phyloP scores from a whole-genome alignment of 2,888 invertebrate genomes.

The Phragmatobia fuliginosa region DNA sequence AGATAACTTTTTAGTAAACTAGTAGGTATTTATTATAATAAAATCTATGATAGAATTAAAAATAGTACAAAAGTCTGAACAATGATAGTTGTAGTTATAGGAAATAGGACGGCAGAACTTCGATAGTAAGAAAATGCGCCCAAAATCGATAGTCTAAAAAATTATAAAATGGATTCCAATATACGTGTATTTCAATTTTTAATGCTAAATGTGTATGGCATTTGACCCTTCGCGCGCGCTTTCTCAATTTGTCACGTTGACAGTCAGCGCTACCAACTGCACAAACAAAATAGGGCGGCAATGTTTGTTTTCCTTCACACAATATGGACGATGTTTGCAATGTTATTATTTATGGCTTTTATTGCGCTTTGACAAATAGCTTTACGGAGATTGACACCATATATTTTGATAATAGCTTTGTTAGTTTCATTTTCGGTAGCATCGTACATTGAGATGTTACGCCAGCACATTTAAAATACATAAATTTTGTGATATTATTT shows the following conservation, averaged over 20 bases:
- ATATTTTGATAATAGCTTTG: conserved; percentile 41
- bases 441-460: conserved; percentile 20
- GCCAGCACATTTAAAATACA: conserved; percentile 4
- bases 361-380: conserved; percentile 73
- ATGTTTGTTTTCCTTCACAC: conserved; percentile 74
- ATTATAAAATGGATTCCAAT: conserved; percentile 19
- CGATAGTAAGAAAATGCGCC: no score
- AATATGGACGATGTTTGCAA: conserved; percentile 72
- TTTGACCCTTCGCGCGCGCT: conserved; percentile 55
- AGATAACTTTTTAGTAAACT: no score
- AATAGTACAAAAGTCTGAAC: no score
- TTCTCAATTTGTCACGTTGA: conserved; percentile 69
- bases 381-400: conserved; percentile 72
- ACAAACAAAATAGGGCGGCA: conserved; percentile 78
- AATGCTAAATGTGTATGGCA: conserved; percentile 41
- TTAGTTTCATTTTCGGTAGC: conserved; percentile 23
- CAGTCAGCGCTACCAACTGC: conserved; percentile 76
- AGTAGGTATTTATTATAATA: no score
- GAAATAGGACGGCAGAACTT: no score
- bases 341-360: conserved; percentile 76
- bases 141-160: background rate
- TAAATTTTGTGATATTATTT: background rate
- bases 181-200: conserved; percentile 23
- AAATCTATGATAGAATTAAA: no score
- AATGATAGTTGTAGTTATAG: no score